phyloP scores from a whole-genome alignment of 2,888 invertebrate genomes.

The Andricus curvator region DNA sequence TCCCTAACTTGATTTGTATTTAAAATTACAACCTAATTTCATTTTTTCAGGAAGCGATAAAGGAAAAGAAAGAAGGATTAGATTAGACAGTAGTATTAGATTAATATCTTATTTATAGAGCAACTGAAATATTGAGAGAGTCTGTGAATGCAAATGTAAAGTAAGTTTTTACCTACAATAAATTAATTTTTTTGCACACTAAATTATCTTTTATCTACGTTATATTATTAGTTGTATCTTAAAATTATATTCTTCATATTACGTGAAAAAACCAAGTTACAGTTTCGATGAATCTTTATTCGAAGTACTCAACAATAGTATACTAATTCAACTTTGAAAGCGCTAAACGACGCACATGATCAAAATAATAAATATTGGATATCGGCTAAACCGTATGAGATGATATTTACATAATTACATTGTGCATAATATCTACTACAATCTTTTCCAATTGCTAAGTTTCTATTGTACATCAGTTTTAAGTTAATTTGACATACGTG shows the following conservation, averaged over 20 bases:
- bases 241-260: too few species aligned
- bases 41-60: slow-evolving; percentile 88
- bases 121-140: neutral
- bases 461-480: neutral
- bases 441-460: neutral
- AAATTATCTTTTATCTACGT: too few species aligned
- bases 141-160: neutral
- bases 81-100: slow-evolving; percentile 80
- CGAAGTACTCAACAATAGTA: neutral
- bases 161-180: slow-evolving; percentile 14
- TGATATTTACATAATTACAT: slow-evolving; percentile 8
- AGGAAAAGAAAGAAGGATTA: slow-evolving; percentile 92
- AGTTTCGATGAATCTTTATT: slow-evolving; percentile 10
- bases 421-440: neutral
- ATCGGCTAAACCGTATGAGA: neutral
- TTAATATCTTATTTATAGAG: neutral
- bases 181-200: neutral
- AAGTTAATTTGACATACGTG: neutral
- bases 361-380: slow-evolving; percentile 17
- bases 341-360: neutral
- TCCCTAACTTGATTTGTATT: too few species aligned
- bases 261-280: neutral
- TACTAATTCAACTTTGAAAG: slow-evolving; percentile 1
- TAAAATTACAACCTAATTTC: slow-evolving; percentile 6
- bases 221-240: too few species aligned